Conservation (phyloP, 2,888 invertebrate genomes). For the Drosophila buzzatii region DNA sequence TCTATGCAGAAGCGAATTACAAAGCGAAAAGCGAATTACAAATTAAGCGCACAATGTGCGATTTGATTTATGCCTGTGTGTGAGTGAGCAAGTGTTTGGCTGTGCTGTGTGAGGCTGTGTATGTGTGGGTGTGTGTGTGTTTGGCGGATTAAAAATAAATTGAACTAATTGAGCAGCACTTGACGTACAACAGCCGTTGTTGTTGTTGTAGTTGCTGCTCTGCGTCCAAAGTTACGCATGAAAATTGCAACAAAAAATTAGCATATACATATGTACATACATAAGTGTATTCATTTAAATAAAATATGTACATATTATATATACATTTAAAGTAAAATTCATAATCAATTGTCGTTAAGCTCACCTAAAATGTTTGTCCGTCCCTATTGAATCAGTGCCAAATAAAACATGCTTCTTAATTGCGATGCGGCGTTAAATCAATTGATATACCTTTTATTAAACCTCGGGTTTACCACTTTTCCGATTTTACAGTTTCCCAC, state of each 20-base stretch:
- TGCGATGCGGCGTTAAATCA: constrained; percentile 20
- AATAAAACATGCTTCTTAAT: constrained; percentile 75
- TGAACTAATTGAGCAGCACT: constrained; percentile 68
- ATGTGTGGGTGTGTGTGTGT: constrained; percentile 46
- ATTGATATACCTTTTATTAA: background rate
- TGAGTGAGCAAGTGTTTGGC: constrained; percentile 27
- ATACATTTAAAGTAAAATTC: background rate
- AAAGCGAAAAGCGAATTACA: constrained; percentile 58
- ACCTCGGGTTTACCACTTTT: background rate
- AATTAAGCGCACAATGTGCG: constrained; percentile 71
- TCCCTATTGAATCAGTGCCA: constrained; percentile 75
- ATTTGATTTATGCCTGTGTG: constrained; percentile 38
- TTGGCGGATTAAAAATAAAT: constrained; percentile 72
- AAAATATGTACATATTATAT: background rate
- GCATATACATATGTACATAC: background rate
- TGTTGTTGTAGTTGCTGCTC: constrained; percentile 12
- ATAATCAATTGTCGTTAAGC: constrained; percentile 15
- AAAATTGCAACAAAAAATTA: constrained; percentile 31
- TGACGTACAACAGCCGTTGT: constrained; percentile 32
- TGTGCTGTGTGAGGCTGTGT: constrained; percentile 28
- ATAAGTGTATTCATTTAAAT: background rate
- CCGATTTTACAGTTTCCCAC: background rate
- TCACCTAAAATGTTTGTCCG: constrained; percentile 75
- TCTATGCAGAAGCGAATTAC: constrained; percentile 49
- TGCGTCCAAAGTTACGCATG: constrained; percentile 34